Conservation (phyloP, 2,888 invertebrate species). For the Xanthorhoe designata region DNA sequence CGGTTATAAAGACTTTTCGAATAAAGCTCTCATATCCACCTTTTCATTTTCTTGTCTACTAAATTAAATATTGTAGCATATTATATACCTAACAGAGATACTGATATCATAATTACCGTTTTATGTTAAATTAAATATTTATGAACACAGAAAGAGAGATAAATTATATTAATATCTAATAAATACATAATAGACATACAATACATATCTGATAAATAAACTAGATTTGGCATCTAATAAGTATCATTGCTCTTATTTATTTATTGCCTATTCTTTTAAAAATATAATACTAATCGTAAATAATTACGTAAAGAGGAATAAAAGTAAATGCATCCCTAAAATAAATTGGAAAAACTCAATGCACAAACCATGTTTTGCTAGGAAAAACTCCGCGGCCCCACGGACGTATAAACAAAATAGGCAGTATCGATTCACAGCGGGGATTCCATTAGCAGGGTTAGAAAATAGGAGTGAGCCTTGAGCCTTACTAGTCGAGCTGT, state of each 20-base stretch:
- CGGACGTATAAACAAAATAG: conserved; percentile 26
- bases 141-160: too few relatives aligned
- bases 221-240: too few relatives aligned
- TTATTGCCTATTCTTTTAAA: too few relatives aligned
- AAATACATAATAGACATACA: too few relatives aligned
- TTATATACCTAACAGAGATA: too few relatives aligned
- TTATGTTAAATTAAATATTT: too few relatives aligned
- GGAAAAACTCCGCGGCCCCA: conserved; percentile 17
- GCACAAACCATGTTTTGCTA: conserved; percentile 25
- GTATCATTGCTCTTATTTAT: too few relatives aligned
- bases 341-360: conserved; percentile 24
- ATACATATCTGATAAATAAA: too few relatives aligned
- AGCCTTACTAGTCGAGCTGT: conserved; percentile 57
- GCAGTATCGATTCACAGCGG: conserved; percentile 37
- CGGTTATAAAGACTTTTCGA: neutral
- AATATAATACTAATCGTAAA: neutral
- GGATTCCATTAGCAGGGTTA: conserved; percentile 57
- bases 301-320: neutral
- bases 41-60: neutral
- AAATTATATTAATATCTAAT: too few relatives aligned
- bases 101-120: too few relatives aligned
- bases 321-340: neutral
- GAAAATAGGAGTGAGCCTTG: conserved; percentile 57
- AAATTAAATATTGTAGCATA: neutral
- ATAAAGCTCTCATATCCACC: neutral